phyloP scores from a whole-genome alignment of 2,797 vertebrate species.

The Chelmon rostratus region DNA sequence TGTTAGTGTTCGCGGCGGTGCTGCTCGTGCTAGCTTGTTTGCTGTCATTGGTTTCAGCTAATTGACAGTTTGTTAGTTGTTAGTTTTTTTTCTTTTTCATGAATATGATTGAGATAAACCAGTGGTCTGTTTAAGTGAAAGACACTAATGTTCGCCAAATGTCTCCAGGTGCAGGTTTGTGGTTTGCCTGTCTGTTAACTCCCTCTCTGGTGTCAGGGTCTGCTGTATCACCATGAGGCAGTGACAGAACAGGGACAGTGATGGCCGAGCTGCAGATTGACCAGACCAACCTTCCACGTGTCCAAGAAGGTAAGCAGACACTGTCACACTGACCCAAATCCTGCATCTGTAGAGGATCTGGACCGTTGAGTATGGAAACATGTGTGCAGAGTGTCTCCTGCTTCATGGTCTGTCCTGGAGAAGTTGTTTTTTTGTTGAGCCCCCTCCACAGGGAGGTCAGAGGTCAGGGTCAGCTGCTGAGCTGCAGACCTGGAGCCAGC shows the following conservation, averaged over 20 bases:
- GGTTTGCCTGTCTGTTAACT: not conserved
- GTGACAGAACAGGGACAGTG: slow-evolving; percentile 61
- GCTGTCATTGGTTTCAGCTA: not conserved
- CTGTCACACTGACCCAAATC: slow-evolving; percentile 4
- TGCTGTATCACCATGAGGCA: slow-evolving; percentile 63
- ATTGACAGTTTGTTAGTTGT: not conserved
- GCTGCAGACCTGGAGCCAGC: slow-evolving; percentile 27
- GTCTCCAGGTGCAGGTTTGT: not conserved
- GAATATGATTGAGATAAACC: not conserved
- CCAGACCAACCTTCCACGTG: slow-evolving; percentile 85
- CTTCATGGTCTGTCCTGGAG: slow-evolving; percentile 5
- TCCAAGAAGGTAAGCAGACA: slow-evolving; percentile 82
- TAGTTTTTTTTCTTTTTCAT: not conserved
- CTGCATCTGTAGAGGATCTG: not conserved
- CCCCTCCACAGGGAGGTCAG: slow-evolving; percentile 24
- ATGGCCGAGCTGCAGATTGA: slow-evolving; percentile 89
- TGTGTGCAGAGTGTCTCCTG: slow-evolving; percentile 4
- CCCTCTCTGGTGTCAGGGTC: slow-evolving; percentile 29
- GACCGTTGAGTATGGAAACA: not conserved
- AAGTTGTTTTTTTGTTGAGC: slow-evolving; percentile 34
- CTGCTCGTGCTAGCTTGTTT: not conserved
- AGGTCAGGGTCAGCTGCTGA: slow-evolving; percentile 49
- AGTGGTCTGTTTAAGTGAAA: not conserved
- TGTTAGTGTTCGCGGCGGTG: not conserved
- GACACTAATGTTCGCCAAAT: not conserved